These are phyloP conservation scores for Hesperophylax magnus DNA, from an alignment of 1,140 invertebrate genomes.

Conservation along the genomic window DNA sequence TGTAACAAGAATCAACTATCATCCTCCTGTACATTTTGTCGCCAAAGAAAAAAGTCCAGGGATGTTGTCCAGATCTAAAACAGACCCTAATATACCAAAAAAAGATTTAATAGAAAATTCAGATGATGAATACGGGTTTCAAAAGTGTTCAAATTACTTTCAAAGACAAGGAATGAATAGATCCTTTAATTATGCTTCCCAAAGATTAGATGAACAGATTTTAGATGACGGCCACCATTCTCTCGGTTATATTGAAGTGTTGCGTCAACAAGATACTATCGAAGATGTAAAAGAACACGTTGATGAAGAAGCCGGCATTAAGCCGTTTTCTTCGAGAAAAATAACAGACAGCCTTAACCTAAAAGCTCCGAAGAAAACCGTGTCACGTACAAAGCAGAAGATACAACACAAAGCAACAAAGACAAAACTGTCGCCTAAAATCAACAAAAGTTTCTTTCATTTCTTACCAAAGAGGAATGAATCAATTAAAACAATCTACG, in stretches of 20 bases:
- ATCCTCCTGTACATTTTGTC: constrained; percentile 47
- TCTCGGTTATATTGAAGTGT: constrained; percentile 66
- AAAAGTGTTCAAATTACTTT: constrained; percentile 58
- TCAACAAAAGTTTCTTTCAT: constrained; percentile 61
- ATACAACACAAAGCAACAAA: constrained; percentile 63
- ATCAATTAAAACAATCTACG: constrained; percentile 54
- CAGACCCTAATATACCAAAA: constrained; percentile 23
- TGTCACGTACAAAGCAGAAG: constrained; percentile 51
- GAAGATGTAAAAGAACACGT: constrained; percentile 59
- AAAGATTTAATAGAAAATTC: constrained; percentile 17
- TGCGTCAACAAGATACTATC: constrained; percentile 23
- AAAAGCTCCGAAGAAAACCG: constrained; percentile 66
- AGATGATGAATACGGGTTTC: constrained; percentile 39
- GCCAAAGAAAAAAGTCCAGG: constrained; percentile 25
- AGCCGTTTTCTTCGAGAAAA: constrained; percentile 66
- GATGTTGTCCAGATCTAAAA: constrained; percentile 7
- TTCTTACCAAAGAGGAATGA: constrained; percentile 65
- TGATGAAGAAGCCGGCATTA: constrained; percentile 60
- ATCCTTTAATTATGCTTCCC: constrained; percentile 67
- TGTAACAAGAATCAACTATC: constrained; percentile 62
- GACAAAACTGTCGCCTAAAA: constrained; percentile 59
- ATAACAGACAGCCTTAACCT: constrained; percentile 69
- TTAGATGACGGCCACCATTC: constrained; percentile 68
- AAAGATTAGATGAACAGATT: constrained; percentile 68
- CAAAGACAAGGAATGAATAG: constrained; percentile 69